Evolutionary conservation across 2,888 invertebrate genomes (phyloP), one percentile per base, ranked within the genome.

Genomic region (Nomada flava): DNA sequence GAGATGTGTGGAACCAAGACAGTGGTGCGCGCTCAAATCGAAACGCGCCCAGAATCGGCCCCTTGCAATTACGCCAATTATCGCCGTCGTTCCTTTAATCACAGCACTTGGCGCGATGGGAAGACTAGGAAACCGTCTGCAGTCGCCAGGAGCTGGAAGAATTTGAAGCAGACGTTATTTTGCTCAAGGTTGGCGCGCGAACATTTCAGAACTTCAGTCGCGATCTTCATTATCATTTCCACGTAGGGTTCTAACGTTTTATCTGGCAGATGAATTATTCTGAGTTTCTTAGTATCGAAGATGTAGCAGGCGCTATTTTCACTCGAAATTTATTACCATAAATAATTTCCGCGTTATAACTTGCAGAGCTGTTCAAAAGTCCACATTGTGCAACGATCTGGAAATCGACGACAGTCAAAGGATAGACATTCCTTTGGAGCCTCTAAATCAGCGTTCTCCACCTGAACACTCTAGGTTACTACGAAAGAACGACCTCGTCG

Each of bases 1-100:
- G 60, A 70, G 29, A 2, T 2, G 2, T 23, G 36, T 59, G 55
- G 23, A 20, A 44, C 2, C 2, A 23, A 1, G 2, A 53, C 2
- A 57, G n/a, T 83, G 10, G 74, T 79, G 44, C 36, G 20, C 9
- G 76, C 76, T 18, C 70, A 71, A 10, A 36, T 77, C 42, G 79
- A 84, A 29, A n/a, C 9, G 18, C 29, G 52, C 29, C 73, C 76
- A n/a, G 50, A 62, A 1, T 18, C 20, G 3, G 10, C 26, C 0
- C 18, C 15, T 0, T 10, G 36, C 15, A 13, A 26, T 36, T 18
- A 20, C 9, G 7, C 0, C 23, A 52, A 57, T 68, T 59, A 20
- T 13, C 11, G 13, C 0, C n/a, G n/a, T 26, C 3, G 13, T 9
- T n/a, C 9, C 3, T 15, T 50, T 23, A 53, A 15, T 11, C n/a